A percentile compares a stretch with the other conserved stretches of the same genome.
phyloP scores from a whole-genome alignment of 2,888 invertebrate species.

The Pheosia gnoma region DNA sequence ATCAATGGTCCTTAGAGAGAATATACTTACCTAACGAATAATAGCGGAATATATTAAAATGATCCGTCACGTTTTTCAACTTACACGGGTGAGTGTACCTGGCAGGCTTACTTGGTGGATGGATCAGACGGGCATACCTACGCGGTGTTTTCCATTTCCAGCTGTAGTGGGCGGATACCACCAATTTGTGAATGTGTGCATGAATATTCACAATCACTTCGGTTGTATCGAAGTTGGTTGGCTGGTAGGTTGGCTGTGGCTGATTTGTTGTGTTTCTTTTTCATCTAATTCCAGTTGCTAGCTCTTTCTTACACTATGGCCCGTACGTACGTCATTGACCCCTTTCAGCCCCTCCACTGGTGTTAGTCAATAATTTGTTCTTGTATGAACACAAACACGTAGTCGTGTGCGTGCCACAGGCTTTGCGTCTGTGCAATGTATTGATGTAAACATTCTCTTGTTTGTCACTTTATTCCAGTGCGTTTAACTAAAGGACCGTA shows the following conservation, averaged over 20 bases:
- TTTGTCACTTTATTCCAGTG: constrained; percentile 77
- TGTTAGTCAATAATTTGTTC: constrained; percentile 58
- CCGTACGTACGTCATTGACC: constrained; percentile 72
- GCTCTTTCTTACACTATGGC: constrained; percentile 47
- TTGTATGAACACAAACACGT: constrained; percentile 30
- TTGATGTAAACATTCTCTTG: constrained; percentile 79
- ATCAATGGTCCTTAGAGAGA: too few species aligned
- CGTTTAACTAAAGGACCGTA: constrained; percentile 62
- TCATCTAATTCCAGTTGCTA: constrained; percentile 30
- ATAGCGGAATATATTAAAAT: too few species aligned
- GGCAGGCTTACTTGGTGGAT: too few species aligned
- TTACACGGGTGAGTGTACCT: too few species aligned
- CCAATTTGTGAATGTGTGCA: too few species aligned
- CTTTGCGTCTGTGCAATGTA: constrained; percentile 66
- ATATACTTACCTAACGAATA: too few species aligned
- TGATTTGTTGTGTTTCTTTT: constrained; percentile 61
- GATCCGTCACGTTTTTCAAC: too few species aligned
- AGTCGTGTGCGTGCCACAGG: constrained; percentile 61
- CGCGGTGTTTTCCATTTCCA: too few species aligned
- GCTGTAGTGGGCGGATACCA: too few species aligned
- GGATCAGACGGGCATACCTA: too few species aligned
- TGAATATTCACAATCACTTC: too few species aligned
- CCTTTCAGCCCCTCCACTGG: constrained; percentile 59
- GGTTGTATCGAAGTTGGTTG: too few species aligned
- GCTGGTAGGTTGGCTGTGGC: background rate